Conservation (phyloP, 2,888 invertebrate genomes). For the Erebia ligea region DNA sequence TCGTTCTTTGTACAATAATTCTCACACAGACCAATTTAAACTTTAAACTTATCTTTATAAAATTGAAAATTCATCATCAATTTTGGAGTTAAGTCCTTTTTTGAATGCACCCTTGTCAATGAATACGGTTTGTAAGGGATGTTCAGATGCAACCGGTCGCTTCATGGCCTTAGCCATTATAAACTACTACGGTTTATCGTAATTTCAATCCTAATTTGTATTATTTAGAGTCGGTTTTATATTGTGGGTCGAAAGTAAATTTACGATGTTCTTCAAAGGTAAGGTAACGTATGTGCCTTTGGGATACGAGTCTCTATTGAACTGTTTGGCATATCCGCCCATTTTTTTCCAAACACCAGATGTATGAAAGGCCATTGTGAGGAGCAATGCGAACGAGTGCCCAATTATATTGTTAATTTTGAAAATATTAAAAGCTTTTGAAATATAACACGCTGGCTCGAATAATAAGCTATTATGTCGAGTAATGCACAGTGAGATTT, state of each 20-base stretch:
- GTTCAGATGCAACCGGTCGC: conserved; percentile 72
- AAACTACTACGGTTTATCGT: conserved; percentile 23
- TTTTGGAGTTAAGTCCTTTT: conserved; percentile 44
- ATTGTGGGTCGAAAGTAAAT: conserved; percentile 20
- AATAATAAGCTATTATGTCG: conserved; percentile 78
- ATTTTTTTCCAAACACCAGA: conserved; percentile 75
- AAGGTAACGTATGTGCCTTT: conserved; percentile 58
- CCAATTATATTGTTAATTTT: conserved; percentile 84
- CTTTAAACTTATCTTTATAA: conserved; percentile 43
- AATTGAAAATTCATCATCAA: conserved; percentile 39
- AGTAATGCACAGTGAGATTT: conserved; percentile 44
- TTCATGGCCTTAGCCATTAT: conserved; percentile 46
- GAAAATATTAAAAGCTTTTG: conserved; percentile 72
- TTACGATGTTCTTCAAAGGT: conserved; percentile 37
- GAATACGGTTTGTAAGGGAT: conserved; percentile 78
- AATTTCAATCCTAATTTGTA: conserved; percentile 44
- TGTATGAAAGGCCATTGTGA: conserved; percentile 71
- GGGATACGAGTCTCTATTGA: conserved; percentile 73
- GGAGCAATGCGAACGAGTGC: conserved; percentile 65
- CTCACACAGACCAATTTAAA: conserved; percentile 42
- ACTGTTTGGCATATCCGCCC: conserved; percentile 80
- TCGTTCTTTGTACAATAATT: conserved; percentile 46
- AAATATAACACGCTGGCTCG: conserved; percentile 73
- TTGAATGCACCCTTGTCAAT: conserved; percentile 48
- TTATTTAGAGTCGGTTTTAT: conserved; percentile 42